A percentile compares a stretch with the other conserved stretches of the same genome.
These are phyloP conservation scores for Tachystola acroxantha DNA, from an alignment of 2,888 invertebrate genomes.

Conservation along the genomic window DNA sequence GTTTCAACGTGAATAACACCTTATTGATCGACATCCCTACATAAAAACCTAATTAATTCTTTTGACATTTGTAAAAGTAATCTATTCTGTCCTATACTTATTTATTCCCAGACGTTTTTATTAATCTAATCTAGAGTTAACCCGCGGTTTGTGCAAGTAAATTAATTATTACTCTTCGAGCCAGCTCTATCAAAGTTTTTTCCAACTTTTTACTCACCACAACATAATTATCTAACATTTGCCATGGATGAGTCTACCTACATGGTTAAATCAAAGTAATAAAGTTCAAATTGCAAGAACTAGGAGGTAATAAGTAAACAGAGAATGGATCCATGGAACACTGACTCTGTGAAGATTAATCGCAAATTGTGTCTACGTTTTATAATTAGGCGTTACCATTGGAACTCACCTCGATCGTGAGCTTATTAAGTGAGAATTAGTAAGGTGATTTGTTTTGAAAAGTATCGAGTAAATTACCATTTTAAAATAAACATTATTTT, in stretches of 20 bases:
- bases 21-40: too few relatives aligned
- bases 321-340: constrained; percentile 5
- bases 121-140: too few relatives aligned
- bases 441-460: too few relatives aligned
- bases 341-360: constrained; percentile 8
- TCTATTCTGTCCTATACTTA: too few relatives aligned
- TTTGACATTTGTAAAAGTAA: too few relatives aligned
- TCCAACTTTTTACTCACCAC: background rate
- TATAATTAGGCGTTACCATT: constrained; percentile 1
- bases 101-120: too few relatives aligned
- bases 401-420: constrained; percentile 2
- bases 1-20: too few relatives aligned
- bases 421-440: too few relatives aligned
- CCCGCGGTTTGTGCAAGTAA: background rate
- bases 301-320: background rate
- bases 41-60: too few relatives aligned
- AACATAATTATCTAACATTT: background rate
- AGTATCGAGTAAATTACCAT: too few relatives aligned
- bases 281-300: background rate
- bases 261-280: background rate
- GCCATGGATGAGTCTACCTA: background rate
- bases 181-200: background rate
- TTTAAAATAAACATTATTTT: too few relatives aligned
- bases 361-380: constrained; percentile 3
- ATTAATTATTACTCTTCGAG: background rate